phyloP scores from a whole-genome alignment of 2,888 invertebrate species.

The Pilophorus perplexus region DNA sequence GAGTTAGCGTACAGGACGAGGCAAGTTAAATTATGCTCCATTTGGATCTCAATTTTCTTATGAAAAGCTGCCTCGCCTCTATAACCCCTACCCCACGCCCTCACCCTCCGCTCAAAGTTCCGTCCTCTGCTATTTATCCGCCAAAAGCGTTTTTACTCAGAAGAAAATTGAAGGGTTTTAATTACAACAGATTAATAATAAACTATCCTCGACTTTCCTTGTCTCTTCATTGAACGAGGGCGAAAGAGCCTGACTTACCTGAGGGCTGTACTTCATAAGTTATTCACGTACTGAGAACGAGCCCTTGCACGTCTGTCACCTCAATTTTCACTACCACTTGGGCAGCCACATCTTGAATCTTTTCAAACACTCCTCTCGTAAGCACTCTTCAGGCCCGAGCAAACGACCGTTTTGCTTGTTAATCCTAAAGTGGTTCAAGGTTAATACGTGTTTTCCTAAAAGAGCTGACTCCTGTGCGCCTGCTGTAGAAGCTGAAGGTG shows the following conservation, averaged over 20 bases:
- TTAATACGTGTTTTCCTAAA: too few species aligned
- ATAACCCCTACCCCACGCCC: not conserved
- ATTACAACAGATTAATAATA: conserved; percentile 6
- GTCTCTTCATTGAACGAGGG: not conserved
- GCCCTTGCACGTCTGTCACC: too few species aligned
- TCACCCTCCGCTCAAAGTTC: not conserved
- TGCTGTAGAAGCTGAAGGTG: too few species aligned
- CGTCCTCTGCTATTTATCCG: not conserved
- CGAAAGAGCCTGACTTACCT: not conserved
- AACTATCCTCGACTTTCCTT: not conserved
- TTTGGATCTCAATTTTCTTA: not conserved
- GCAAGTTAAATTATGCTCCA: not conserved
- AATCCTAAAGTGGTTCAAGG: too few species aligned
- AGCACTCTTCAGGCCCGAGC: too few species aligned
- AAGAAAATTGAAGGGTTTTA: not conserved
- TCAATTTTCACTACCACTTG: too few species aligned
- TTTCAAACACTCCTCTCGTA: too few species aligned
- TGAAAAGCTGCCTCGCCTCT: not conserved
- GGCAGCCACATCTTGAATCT: too few species aligned
- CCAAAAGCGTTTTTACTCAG: not conserved
- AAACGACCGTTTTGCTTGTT: too few species aligned
- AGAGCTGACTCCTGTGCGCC: too few species aligned
- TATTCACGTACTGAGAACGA: not conserved
- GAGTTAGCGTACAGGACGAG: not conserved
- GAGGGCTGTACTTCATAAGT: not conserved